These are phyloP conservation scores for Apodemia mormo DNA, from an alignment of 2,888 invertebrate genomes.

Conservation along the genomic window DNA sequence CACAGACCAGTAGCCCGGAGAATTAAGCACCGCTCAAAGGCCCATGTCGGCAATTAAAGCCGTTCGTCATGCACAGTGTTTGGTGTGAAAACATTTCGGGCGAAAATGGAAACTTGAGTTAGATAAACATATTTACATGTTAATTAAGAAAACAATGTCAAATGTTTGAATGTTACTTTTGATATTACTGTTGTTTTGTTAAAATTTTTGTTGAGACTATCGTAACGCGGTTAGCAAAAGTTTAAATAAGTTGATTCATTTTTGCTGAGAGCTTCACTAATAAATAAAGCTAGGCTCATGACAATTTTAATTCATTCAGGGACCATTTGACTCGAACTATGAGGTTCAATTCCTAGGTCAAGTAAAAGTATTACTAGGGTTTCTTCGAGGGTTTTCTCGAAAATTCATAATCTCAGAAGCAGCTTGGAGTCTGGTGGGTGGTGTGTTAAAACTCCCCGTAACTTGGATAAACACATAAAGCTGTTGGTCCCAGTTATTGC, in stretches of 20 bases:
- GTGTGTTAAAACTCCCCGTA: too few relatives aligned
- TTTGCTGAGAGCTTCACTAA: too few relatives aligned
- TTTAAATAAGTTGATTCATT: background rate
- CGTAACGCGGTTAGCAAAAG: background rate
- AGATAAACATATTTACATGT: constrained; percentile 9
- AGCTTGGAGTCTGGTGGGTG: too few relatives aligned
- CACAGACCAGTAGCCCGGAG: constrained; percentile 11
- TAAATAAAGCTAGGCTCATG: too few relatives aligned
- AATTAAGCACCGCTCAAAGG: constrained; percentile 7
- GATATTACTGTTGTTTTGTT: background rate
- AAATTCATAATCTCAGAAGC: too few relatives aligned
- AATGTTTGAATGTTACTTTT: background rate
- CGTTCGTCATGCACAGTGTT: constrained; percentile 1
- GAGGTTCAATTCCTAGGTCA: too few relatives aligned
- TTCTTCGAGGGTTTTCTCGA: too few relatives aligned
- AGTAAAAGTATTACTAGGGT: too few relatives aligned
- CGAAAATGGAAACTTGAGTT: background rate
- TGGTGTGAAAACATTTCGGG: constrained; percentile 4
- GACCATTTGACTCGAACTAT: too few relatives aligned
- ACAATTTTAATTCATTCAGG: too few relatives aligned
- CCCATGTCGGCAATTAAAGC: constrained; percentile 9
- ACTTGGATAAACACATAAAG: too few relatives aligned
- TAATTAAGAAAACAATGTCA: background rate
- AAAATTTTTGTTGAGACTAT: background rate
- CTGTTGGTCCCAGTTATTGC: too few relatives aligned